Conservation (phyloP, 2,113 vertebrate genomes). For the Coturnix japonica region DNA sequence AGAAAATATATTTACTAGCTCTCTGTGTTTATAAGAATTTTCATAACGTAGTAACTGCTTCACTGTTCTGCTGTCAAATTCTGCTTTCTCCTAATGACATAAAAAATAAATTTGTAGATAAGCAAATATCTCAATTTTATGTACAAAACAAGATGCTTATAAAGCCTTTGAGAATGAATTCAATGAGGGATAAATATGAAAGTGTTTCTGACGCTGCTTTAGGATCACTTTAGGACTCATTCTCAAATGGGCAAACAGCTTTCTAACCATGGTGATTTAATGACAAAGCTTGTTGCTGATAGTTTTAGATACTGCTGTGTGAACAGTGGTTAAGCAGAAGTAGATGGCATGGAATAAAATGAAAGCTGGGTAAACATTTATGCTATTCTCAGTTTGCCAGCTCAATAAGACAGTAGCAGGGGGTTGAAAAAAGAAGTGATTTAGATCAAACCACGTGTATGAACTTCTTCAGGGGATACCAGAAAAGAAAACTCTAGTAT, state of each 20-base stretch:
- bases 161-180: not conserved
- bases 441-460: not conserved
- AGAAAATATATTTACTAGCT: not conserved
- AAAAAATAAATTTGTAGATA: not conserved
- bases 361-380: slow-evolving; percentile 22
- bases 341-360: not conserved
- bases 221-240: not conserved
- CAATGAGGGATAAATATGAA: not conserved
- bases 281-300: not conserved
- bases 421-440: not conserved
- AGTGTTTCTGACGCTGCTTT: not conserved
- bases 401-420: not conserved
- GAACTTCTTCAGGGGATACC: not conserved
- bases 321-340: not conserved
- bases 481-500: not conserved
- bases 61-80: not conserved
- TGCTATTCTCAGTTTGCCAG: not conserved
- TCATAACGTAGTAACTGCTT: not conserved
- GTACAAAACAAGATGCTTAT: not conserved
- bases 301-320: not conserved
- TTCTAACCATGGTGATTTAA: not conserved
- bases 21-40: not conserved
- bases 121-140: not conserved
- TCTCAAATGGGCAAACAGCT: not conserved
- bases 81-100: not conserved